Evolutionary conservation across 2,797 vertebrate species (phyloP).

Genomic region (Vespertilio murinus): DNA sequence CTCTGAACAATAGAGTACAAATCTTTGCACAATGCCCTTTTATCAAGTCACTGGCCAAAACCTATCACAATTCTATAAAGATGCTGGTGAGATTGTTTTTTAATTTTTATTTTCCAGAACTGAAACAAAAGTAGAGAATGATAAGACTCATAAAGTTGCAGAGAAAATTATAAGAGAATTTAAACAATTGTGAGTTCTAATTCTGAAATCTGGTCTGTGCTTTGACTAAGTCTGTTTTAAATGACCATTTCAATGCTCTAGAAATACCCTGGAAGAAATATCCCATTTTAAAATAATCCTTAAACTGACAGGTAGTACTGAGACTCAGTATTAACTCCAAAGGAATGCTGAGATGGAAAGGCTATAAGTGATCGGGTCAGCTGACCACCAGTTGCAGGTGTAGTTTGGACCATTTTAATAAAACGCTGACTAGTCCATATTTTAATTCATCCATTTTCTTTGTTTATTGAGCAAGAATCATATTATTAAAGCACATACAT

Average conservation of each 20-base stretch:
- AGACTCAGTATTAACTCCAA: conserved; percentile 4
- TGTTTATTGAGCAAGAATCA: conserved; percentile 31
- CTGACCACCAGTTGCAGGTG: background rate
- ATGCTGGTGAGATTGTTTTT: background rate
- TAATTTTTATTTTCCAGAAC: background rate
- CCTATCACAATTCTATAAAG: background rate
- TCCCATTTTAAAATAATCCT: background rate
- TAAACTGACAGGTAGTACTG: background rate
- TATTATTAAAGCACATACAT: background rate
- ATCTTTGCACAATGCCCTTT: conserved; percentile 41
- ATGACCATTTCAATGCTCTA: background rate
- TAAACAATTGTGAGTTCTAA: conserved; percentile 32
- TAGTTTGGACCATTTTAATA: background rate
- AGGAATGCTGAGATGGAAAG: background rate
- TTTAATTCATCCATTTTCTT: conserved; percentile 28
- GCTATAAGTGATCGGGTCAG: background rate
- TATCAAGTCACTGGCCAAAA: conserved; percentile 37
- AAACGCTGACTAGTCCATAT: background rate
- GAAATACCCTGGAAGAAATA: background rate
- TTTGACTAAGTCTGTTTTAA: conserved; percentile 43
- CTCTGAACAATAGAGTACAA: background rate
- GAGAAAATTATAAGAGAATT: background rate
- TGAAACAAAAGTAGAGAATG: background rate
- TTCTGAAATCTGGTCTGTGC: background rate
- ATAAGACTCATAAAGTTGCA: conserved; percentile 5